Evolutionary conservation across 2,888 invertebrate species (phyloP), one percentile per base, ranked within the genome.

Genomic region (Mesodorylaimus sp.): DNA sequence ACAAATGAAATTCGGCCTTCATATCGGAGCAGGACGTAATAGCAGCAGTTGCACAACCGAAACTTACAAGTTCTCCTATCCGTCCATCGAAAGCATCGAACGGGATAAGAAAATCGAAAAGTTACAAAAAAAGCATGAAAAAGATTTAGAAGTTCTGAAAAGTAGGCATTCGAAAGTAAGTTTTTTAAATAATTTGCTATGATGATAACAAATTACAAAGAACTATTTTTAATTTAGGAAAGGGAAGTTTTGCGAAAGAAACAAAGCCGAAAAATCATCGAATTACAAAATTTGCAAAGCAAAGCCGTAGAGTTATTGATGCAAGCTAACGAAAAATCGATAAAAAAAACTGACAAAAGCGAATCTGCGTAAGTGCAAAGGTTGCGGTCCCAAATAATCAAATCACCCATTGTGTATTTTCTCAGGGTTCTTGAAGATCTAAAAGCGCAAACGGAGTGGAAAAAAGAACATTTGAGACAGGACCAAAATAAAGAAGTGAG

Each of bases 41-140:
- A n/a, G n/a, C n/a, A n/a, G n/a, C n/a, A n/a, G n/a, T n/a, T n/a
- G n/a, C n/a, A n/a, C n/a, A 41, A 37, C 53, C 21, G 43, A 32
- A 10, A 32, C 43, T 3, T 44, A 77, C 55, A 74, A 76, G 54
- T 74, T 83, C n/a, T 66, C 76, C 1, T 81, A 83, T 0, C 86
- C 85, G 60, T 74, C 81, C 0, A 67, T 89, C 45, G 83, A 84
- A 21, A 77, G 79, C 57, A 74, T 91, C 23, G 75, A 84, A 61
- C 80, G 81, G 3, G 77, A 79, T 64, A 89, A 89, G 68, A 65
- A 77, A 39, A 83, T 86, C 16, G 78, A 78, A 50, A 87, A 88
- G 60, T 84, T 85, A 63, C 76, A 79, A 41, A 63, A 76, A 1
- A 88, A 89, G 66, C 70, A 88, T 56, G 83, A 87, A 50, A 84